phyloP scores from a whole-genome alignment of 2,113 vertebrate genomes.

The Corythornis vintsioides region DNA sequence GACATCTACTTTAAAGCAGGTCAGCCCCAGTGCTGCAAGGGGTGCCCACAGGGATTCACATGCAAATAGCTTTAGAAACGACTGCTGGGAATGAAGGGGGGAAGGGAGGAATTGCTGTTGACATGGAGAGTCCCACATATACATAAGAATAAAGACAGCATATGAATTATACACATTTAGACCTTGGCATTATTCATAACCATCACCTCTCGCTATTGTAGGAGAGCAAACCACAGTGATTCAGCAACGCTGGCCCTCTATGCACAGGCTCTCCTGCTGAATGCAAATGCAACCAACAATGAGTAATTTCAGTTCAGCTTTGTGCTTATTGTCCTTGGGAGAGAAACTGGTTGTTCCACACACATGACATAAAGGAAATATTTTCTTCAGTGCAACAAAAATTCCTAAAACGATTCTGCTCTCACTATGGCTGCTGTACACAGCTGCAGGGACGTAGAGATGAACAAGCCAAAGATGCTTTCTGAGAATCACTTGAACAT shows the following conservation, averaged over 20 bases:
- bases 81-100: neutral
- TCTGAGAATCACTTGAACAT: neutral
- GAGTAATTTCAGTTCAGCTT: slow-evolving; percentile 52
- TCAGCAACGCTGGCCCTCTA: neutral
- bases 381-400: neutral
- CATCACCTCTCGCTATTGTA: slow-evolving; percentile 17
- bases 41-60: slow-evolving; percentile 73
- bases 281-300: slow-evolving; percentile 49
- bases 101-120: slow-evolving; percentile 56
- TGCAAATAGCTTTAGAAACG: slow-evolving; percentile 75
- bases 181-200: slow-evolving; percentile 30
- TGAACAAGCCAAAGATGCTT: neutral
- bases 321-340: slow-evolving; percentile 9
- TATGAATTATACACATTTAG: slow-evolving; percentile 17
- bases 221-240: slow-evolving; percentile 16
- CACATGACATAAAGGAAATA: neutral
- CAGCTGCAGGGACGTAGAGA: neutral
- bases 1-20: slow-evolving; percentile 63
- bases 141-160: slow-evolving; percentile 28
- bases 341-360: slow-evolving; percentile 14
- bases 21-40: slow-evolving; percentile 59
- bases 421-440: neutral
- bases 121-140: slow-evolving; percentile 65
- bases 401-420: neutral
- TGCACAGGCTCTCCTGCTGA: slow-evolving; percentile 4